Base-by-base conservation (phyloP, 2,888 invertebrate species). In the Ceriagrion tenellum region DNA sequence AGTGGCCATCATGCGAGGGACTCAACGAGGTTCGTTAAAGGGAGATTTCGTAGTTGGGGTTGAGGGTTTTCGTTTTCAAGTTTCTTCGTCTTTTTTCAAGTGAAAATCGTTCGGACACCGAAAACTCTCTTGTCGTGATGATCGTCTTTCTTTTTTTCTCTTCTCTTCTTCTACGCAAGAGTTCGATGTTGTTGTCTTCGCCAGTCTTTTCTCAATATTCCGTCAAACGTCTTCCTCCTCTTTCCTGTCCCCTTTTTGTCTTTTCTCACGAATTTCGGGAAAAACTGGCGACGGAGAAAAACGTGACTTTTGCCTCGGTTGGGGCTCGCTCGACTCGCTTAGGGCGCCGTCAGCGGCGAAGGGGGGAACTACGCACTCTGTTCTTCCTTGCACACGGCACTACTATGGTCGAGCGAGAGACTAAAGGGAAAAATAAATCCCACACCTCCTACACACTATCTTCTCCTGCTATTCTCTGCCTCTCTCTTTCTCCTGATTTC, bases 401-500 rank as follows among this genome's bases (percentile, higher is more conserved):
- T 35, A 81, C 81, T n/a, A 81, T 81, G 81, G 35, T 81, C 81
- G 81, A 81, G 35, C 81, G 81, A 81, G 81, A 12, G 81, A 81
- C 81, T 81, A 35, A 20, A 59, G 59, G 81, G 35, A 81, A 81
- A 81, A 35, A 81, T 81, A 81, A 35, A 81, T 81, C 81, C 81
- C 12, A 13, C 81, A 4, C 81, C 35, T 69, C 69, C n/a, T n/a
- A 47, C 47, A n/a, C 81, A 26, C 81, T 81, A 16, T 81, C 18
- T 81, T 35, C 35, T 81, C 81, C 81, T 47, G 8, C 47, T 81
- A 30, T 35, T 81, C 35, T 81, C 81, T 81, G 1, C 1, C 59
- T 20, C 59, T 59, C 35, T 35, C 81, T 16, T 16, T 35, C 35
- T 35, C 81, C 13, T 18, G 12, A 30, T 69, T 16, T 81, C 81